Conservation (phyloP, 1,140 invertebrate species). For the Drosophila sulfurigaster region DNA sequence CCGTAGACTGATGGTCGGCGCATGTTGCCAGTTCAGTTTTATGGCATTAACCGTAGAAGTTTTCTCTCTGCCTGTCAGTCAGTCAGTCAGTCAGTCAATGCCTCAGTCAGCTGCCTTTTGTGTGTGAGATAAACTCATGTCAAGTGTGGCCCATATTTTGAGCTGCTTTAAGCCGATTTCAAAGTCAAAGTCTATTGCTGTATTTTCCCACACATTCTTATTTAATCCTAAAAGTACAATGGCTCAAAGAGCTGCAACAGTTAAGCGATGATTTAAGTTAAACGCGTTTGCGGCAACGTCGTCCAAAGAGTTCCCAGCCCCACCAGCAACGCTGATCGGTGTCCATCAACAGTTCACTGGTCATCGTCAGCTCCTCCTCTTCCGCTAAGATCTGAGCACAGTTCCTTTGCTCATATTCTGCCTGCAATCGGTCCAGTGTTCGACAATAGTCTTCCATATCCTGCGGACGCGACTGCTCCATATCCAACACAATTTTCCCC, state of each 20-base stretch:
- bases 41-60: constrained; percentile 20
- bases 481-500: constrained; percentile 26
- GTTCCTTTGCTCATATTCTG: constrained; percentile 7
- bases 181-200: constrained; percentile 2
- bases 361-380: constrained; percentile 33
- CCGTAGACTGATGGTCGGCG: constrained; percentile 45
- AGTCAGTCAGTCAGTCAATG: constrained; percentile 1
- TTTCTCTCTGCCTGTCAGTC: neutral
- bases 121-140: neutral
- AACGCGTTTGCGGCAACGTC: constrained; percentile 53
- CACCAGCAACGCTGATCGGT: constrained; percentile 36
- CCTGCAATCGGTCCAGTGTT: constrained; percentile 31
- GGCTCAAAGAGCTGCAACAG: neutral
- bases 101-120: neutral
- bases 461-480: constrained; percentile 33
- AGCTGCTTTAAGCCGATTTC: constrained; percentile 26
- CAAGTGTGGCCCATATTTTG: constrained; percentile 12
- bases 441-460: constrained; percentile 61
- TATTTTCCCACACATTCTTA: neutral
- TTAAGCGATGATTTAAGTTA: neutral
- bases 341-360: constrained; percentile 58
- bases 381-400: constrained; percentile 37
- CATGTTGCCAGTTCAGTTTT: constrained; percentile 46
- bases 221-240: neutral
- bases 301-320: constrained; percentile 47